These are phyloP conservation scores for Leptopilina clavipes DNA, from an alignment of 1,140 invertebrate genomes.

Conservation along the genomic window DNA sequence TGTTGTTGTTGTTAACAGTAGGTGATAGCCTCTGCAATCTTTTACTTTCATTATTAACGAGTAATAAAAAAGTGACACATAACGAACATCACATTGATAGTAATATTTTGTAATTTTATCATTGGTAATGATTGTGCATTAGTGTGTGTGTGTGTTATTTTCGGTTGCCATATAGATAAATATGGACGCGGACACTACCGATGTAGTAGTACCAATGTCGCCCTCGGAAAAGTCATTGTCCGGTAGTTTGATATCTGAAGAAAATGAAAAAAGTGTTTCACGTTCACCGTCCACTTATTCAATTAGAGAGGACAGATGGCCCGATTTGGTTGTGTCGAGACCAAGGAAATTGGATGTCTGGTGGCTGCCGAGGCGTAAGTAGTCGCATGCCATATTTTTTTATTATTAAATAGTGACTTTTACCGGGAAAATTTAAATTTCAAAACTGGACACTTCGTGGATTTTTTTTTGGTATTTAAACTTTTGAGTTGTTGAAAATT, in stretches of 20 bases:
- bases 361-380: conserved; percentile 73
- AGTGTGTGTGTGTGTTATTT: conserved; percentile 42
- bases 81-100: background rate
- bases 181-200: conserved; percentile 75
- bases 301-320: conserved; percentile 76
- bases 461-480: background rate
- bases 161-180: conserved; percentile 60
- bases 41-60: background rate
- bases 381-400: conserved; percentile 38
- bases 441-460: background rate
- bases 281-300: conserved; percentile 75
- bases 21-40: background rate
- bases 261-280: conserved; percentile 73
- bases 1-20: conserved; percentile 12
- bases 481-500: background rate
- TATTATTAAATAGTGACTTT: background rate
- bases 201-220: conserved; percentile 74
- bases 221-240: conserved; percentile 72
- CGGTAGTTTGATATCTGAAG: conserved; percentile 67
- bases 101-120: background rate
- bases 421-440: conserved; percentile 34
- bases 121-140: background rate
- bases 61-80: background rate
- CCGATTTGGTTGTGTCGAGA: conserved; percentile 74
- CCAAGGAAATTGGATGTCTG: conserved; percentile 71